Percentiles rank a stretch among this genome's conserved stretches.
These are phyloP conservation scores for Aphelocoma californica DNA, from an alignment of 2,797 vertebrate species.

Conservation along the genomic window DNA sequence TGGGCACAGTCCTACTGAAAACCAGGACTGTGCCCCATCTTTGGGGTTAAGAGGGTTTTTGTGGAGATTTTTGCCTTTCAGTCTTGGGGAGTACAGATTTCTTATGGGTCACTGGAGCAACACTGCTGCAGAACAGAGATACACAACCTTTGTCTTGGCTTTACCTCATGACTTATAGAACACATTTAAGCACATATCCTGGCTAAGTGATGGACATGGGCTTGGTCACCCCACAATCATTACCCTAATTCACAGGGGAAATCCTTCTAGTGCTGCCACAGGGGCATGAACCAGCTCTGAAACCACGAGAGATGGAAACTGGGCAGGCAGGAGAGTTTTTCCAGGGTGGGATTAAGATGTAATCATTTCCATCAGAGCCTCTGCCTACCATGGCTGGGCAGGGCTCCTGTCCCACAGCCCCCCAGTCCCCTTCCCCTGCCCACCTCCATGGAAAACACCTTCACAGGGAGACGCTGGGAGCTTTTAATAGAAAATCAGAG, in stretches of 20 bases:
- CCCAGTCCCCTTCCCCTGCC: not conserved
- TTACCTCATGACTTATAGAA: rapidly evolving
- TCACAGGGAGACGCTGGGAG: rapidly evolving
- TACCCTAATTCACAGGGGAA: not conserved
- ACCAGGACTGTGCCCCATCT: not conserved
- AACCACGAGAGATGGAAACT: not conserved
- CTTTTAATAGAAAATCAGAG: not conserved
- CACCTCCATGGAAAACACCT: not conserved
- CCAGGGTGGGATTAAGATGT: not conserved
- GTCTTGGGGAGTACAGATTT: not conserved
- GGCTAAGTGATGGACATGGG: not conserved
- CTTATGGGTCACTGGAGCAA: not conserved
- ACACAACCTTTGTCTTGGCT: not conserved
- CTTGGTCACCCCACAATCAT: not conserved
- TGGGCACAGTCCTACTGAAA: not conserved
- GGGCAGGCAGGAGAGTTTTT: not conserved
- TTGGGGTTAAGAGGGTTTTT: not conserved
- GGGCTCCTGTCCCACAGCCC: not conserved
- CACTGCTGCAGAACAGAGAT: not conserved
- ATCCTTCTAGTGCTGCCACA: not conserved
- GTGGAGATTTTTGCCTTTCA: not conserved
- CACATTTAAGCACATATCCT: not conserved
- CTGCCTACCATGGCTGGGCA: not conserved
- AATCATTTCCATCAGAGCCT: not conserved
- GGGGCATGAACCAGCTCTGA: not conserved